Evolutionary conservation across 2,113 vertebrate species (phyloP).

Genomic region (Lycaon pictus): DNA sequence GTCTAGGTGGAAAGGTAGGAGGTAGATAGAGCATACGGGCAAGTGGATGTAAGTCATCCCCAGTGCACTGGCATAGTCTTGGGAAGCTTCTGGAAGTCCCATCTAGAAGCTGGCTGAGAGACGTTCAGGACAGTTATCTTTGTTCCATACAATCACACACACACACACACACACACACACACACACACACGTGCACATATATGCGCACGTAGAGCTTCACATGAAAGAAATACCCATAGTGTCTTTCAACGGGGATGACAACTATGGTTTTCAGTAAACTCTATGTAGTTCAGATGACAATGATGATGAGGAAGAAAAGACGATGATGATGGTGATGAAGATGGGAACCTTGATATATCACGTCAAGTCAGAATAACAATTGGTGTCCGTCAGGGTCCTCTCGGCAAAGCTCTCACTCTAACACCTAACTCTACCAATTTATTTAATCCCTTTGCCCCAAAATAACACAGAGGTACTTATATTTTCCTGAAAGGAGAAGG

Average conservation of each 20-base stretch:
- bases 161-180: not conserved
- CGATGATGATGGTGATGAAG: too few species aligned
- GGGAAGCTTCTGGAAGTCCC: not conserved
- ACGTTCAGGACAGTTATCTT: not conserved
- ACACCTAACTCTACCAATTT: too few species aligned
- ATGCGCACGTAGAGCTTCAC: not conserved
- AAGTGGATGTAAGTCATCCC: fast-evolving
- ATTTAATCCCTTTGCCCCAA: not conserved
- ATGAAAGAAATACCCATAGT: not conserved
- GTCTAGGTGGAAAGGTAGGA: not conserved
- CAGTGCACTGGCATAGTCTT: fast-evolving
- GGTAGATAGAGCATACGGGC: not conserved
- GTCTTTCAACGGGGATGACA: not conserved
- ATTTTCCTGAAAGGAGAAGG: not conserved
- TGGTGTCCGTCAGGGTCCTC: too few species aligned
- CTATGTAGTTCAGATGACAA: not conserved
- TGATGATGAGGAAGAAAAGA: not conserved
- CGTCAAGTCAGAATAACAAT: not conserved
- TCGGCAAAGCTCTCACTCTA: not conserved
- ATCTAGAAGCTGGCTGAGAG: not conserved
- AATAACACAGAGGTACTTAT: not conserved
- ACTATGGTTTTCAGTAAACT: not conserved
- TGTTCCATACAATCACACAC: too few species aligned
- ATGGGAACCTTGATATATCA: not conserved
- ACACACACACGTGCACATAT: not conserved